Conservation (phyloP, 2,888 invertebrate genomes). For the Phragmatobia fuliginosa region DNA sequence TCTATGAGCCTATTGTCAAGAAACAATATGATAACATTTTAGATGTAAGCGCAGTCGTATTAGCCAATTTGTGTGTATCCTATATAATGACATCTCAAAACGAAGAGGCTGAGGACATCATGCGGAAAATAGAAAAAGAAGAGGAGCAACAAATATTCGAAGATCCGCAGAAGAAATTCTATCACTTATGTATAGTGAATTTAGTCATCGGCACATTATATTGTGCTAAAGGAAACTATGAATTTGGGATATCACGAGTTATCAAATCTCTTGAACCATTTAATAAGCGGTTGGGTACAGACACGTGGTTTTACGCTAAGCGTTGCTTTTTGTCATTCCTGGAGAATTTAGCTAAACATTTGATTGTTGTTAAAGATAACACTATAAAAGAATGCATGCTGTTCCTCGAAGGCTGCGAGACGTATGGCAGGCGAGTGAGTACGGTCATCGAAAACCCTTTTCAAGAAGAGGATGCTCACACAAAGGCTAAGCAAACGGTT, state of each 20-base stretch:
- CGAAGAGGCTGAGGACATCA: slow-evolving; percentile 99
- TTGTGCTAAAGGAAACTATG: slow-evolving; percentile 99
- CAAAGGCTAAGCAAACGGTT: slow-evolving; percentile 94
- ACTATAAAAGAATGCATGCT: slow-evolving; percentile 95
- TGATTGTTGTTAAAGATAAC: slow-evolving; percentile 94
- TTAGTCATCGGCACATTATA: slow-evolving; percentile 99
- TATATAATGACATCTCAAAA: slow-evolving; percentile 99
- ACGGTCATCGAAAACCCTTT: slow-evolving; percentile 94
- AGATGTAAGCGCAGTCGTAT: slow-evolving; percentile 98
- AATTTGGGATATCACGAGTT: slow-evolving; percentile 98
- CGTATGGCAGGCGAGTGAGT: slow-evolving; percentile 93
- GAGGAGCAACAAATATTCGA: slow-evolving; percentile 97
- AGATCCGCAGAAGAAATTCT: slow-evolving; percentile 97
- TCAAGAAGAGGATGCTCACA: slow-evolving; percentile 89
- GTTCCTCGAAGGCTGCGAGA: slow-evolving; percentile 96
- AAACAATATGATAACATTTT: slow-evolving; percentile 98
- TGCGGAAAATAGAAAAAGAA: slow-evolving; percentile 99
- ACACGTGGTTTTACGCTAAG: slow-evolving; percentile 99
- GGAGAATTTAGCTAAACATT: slow-evolving; percentile 96
- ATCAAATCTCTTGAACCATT: slow-evolving; percentile 98
- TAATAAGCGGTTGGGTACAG: slow-evolving; percentile 97
- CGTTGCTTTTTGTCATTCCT: slow-evolving; percentile 97
- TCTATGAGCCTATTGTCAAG: slow-evolving; percentile 99
- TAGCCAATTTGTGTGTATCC: slow-evolving; percentile 99
- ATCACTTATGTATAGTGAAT: slow-evolving; percentile 99